Conservation (phyloP, 2,113 vertebrate genomes). For the Campylorhamphus procurvoides region DNA sequence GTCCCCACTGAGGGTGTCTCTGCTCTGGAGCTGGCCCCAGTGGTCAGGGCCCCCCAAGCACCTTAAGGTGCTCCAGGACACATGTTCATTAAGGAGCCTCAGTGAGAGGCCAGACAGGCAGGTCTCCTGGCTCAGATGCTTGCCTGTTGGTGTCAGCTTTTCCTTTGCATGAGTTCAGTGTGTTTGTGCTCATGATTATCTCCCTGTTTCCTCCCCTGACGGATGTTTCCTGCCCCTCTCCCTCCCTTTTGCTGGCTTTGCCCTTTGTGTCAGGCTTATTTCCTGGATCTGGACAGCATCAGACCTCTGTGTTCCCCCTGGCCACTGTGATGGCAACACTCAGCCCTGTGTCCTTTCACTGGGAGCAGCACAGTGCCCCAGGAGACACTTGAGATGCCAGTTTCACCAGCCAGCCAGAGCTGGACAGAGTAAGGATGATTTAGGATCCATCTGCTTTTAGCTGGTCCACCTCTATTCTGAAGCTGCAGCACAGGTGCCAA, state of each 20-base stretch:
- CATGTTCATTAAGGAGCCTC: neutral
- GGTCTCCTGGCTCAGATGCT: neutral
- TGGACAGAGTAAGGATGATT: neutral
- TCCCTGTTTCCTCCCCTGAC: neutral
- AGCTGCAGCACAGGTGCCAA: neutral
- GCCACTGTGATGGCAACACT: rapidly evolving
- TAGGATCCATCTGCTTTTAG: neutral
- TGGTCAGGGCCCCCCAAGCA: neutral
- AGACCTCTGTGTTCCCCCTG: neutral
- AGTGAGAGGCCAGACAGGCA: neutral
- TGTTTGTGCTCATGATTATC: slow-evolving; percentile 34
- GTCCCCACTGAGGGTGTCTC: neutral
- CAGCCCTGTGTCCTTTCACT: neutral
- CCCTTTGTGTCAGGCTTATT: slow-evolving; percentile 11
- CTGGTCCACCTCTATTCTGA: neutral
- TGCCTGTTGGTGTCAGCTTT: neutral
- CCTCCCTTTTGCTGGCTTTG: neutral
- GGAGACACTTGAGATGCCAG: neutral
- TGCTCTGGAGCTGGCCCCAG: neutral
- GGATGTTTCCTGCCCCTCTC: slow-evolving; percentile 40
- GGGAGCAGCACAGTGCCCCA: neutral
- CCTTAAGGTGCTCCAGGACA: neutral
- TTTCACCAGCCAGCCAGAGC: neutral
- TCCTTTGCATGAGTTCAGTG: neutral
- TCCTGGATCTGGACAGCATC: neutral